Evolutionary conservation across 2,797 vertebrate species (phyloP).

Genomic region (Artibeus lituratus): DNA sequence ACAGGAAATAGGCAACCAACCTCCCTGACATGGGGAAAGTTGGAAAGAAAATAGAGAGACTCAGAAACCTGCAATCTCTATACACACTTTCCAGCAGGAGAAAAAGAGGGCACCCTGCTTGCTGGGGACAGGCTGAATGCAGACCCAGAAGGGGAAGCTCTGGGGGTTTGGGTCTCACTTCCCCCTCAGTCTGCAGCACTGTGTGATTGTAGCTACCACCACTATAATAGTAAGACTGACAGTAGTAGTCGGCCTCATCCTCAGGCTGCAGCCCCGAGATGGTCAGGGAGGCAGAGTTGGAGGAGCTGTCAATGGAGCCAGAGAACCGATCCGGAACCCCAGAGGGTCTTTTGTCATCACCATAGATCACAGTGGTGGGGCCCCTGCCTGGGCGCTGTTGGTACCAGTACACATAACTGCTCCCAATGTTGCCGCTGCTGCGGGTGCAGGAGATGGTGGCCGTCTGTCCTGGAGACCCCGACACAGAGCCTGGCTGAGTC

Average conservation of each 20-base stretch:
- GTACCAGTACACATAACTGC: too few relatives aligned
- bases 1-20: too few relatives aligned
- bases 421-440: too few relatives aligned
- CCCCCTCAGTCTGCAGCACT: not conserved
- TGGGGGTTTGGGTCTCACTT: not conserved
- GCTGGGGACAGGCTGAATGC: too few relatives aligned
- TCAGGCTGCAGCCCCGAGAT: not conserved
- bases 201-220: rapidly evolving
- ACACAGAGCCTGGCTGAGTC: not conserved
- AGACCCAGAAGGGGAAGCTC: not conserved
- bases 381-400: too few relatives aligned
- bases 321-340: not conserved
- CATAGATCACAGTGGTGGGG: not conserved
- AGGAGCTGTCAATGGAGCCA: not conserved
- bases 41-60: not conserved
- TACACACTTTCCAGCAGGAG: too few relatives aligned
- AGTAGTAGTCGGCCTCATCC: conserved; percentile 42
- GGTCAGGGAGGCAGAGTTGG: not conserved
- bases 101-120: not conserved
- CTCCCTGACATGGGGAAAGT: not conserved
- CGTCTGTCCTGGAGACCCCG: too few relatives aligned
- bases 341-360: rapidly evolving
- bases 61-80: not conserved
- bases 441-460: not conserved
- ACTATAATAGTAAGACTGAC: not conserved